Evolutionary conservation across 2,888 invertebrate species (phyloP), one percentile per base, ranked within the genome.

Genomic region (Empis stercorea): DNA sequence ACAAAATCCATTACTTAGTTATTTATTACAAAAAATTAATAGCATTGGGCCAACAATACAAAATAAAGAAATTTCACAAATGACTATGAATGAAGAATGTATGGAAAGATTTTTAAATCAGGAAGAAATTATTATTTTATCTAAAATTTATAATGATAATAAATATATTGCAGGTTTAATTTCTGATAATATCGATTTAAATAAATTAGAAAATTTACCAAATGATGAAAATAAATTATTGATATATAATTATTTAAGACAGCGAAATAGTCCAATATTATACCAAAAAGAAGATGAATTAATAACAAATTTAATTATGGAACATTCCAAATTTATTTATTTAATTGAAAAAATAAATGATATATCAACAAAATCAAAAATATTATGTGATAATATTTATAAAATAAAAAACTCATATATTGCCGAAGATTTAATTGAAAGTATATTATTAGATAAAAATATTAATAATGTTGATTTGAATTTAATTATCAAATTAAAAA

Each of bases 361-460:
- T 48, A 56, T 69, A 14, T 57, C 56, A 2, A 32, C 52, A 9
- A 58, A 63, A 15, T 61, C 64, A 1, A 52, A 52, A 3, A 50
- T 65, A 16, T 55, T 68, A n/a, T 55, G 60, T 23, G 55, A 60
- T 13, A 59, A 68, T 30, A 65, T 66, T 32, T 61, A 61, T 1
- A 62, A 62, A 55, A 64, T 68, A 3, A 49, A 64, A 11, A 64
- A 64, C 48, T 62, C 61, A 7, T 57, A 60, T 11, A 42, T 64
- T 38, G 65, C 65, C 3, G 61, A 61, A 40, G 60, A 61, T 45
- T 52, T 68, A 2, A 65, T 67, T 41, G 71, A 71, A 50, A 62
- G 65, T 14, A 64, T 65, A 34, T 68, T 82, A 52, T 67, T 67
- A 47, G 74, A 66, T 62, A 74, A 59, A 61, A 71, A 61, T 61